Conservation (phyloP, 2,888 invertebrate species). For the Hipparchia semele region DNA sequence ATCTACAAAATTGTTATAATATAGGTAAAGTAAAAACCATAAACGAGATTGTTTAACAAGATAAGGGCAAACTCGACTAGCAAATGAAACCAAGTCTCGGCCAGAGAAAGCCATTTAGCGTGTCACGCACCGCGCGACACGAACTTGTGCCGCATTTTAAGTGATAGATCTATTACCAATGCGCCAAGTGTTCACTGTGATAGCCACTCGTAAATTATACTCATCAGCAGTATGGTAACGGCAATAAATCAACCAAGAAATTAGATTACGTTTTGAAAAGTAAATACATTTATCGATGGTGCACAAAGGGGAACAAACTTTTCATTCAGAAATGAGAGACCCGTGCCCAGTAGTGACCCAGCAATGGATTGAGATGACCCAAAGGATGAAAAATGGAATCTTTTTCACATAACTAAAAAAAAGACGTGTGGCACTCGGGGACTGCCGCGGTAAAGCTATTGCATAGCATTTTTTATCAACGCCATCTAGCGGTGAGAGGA, state of each 20-base stretch:
- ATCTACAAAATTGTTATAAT: too few relatives aligned
- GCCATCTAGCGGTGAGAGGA: too few relatives aligned
- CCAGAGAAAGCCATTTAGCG: conserved; percentile 79
- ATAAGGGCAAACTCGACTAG: conserved; percentile 16
- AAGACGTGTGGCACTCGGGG: too few relatives aligned
- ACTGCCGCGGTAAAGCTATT: too few relatives aligned
- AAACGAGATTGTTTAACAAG: conserved; percentile 4
- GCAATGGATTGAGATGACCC: too few relatives aligned
- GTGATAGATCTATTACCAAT: conserved; percentile 40
- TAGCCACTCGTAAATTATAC: conserved; percentile 12
- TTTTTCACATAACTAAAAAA: too few relatives aligned
- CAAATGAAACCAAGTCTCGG: conserved; percentile 61
- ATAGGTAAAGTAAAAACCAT: background rate
- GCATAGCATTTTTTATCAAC: too few relatives aligned
- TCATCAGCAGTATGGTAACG: background rate
- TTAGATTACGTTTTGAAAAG: background rate
- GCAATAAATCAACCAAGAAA: conserved; percentile 17
- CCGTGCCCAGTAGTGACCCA: too few relatives aligned
- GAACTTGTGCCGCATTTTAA: conserved; percentile 41
- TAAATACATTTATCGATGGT: background rate
- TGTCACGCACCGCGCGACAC: conserved; percentile 47
- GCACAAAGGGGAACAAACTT: too few relatives aligned
- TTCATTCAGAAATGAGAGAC: too few relatives aligned
- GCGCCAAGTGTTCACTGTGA: conserved; percentile 36
- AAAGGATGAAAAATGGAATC: too few relatives aligned